Base-by-base conservation (phyloP, 2,888 invertebrate genomes). In the Plagodis pulveraria region DNA sequence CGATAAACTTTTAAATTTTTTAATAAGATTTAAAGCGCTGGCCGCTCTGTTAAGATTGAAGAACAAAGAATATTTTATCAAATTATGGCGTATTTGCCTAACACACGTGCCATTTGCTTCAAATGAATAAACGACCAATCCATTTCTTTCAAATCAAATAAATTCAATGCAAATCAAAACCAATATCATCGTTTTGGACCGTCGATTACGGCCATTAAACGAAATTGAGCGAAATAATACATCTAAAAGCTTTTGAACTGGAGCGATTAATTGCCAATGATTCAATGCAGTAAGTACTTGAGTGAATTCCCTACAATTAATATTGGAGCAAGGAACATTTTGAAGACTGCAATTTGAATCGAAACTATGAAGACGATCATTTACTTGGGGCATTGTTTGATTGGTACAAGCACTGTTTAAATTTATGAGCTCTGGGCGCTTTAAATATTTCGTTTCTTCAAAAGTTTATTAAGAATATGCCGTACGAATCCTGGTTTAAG, bases 241-340 rank as follows among this genome's bases (percentile, higher is more conserved):
- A 61, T 67, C 67, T 72, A 66, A 76, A 72, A 72, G 53, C 53
- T 55, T 50, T 50, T 40, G 42, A 71, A 67, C 65, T 50, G 53
- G 47, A 66, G 47, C 70, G 68, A 74, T 76, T 76, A 74, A 67
- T 68, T 60, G 62, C 65, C 66, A 70, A 71, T 70, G 66, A 72
- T 75, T 75, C 68, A 76, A 73, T 74, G 62, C 51, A 66, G 45
- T 65, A 45, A 66, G 45, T 65, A 45, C 65, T 70, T 58, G 61
- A 67, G 35, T 58, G 69, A 70, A 72, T 70, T 69, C 64, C 64
- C 53, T 56, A 65, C 70, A 72, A 81, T 82, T 80, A 78, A 78
- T 78, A 74, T 74, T 70, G 62, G 63, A 73, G 70, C 69, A 61
- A 58, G 58, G 51, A 66, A 62, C 70, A 72, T 72, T 75, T 67